Evolutionary conservation across 2,888 invertebrate species (phyloP).

Genomic region (Pteria penguin): DNA sequence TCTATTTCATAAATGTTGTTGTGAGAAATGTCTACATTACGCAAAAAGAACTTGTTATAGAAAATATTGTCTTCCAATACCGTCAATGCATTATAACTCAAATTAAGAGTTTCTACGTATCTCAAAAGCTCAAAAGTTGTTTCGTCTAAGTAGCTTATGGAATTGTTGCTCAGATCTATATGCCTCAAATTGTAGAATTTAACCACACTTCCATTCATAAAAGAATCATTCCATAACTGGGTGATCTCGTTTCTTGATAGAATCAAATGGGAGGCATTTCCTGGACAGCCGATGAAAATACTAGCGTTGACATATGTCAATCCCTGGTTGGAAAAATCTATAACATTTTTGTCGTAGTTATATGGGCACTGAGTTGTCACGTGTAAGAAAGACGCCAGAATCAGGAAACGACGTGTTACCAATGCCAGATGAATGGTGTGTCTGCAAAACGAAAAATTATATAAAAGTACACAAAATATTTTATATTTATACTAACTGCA

Average conservation of each 20-base stretch:
- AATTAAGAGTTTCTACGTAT: neutral
- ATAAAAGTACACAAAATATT: no score
- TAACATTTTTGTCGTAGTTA: no score
- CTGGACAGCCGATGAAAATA: neutral
- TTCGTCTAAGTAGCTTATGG: neutral
- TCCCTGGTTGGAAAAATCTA: neutral
- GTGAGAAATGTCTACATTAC: conserved; percentile 14
- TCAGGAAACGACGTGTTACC: no score
- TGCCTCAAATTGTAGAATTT: neutral
- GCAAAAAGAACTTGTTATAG: neutral
- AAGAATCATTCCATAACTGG: neutral
- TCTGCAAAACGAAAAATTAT: no score
- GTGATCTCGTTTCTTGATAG: neutral
- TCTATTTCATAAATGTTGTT: conserved; percentile 23
- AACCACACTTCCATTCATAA: neutral
- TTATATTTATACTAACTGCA: no score
- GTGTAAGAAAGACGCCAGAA: no score
- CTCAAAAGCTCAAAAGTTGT: neutral
- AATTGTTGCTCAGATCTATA: conserved; percentile 10
- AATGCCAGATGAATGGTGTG: no score
- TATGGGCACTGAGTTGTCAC: no score
- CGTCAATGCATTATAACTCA: conserved; percentile 12
- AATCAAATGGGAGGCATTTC: neutral
- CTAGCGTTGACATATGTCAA: neutral
- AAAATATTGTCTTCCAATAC: neutral